Evolutionary conservation across 2,113 vertebrate genomes (phyloP).

Genomic region (Elephas maximus): DNA sequence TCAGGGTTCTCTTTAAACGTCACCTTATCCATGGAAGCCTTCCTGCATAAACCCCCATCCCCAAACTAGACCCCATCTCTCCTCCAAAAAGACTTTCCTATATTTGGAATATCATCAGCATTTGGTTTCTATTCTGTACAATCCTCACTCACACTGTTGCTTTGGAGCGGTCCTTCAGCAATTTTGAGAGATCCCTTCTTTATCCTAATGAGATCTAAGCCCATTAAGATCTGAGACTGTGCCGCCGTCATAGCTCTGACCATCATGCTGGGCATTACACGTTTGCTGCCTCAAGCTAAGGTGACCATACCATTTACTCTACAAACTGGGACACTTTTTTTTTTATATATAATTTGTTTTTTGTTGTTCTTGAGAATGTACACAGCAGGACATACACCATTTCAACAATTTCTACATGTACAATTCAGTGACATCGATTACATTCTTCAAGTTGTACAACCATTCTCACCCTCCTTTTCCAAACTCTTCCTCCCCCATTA

Average conservation of each 20-base stretch:
- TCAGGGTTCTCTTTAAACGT: conserved; percentile 70
- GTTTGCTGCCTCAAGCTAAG: conserved; percentile 28
- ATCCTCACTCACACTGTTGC: conserved; percentile 25
- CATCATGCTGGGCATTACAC: background rate
- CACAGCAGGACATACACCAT: background rate
- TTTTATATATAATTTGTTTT: too few relatives aligned
- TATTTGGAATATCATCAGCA: conserved; percentile 33
- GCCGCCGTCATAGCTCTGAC: background rate
- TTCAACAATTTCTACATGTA: background rate
- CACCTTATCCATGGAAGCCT: conserved; percentile 46
- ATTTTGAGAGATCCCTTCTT: conserved; percentile 42
- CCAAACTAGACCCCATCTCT: background rate
- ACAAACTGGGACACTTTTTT: too few relatives aligned
- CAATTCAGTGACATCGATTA: background rate
- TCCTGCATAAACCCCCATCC: conserved; percentile 48
- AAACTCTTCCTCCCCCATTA: background rate
- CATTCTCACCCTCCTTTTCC: background rate
- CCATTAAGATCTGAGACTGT: conserved; percentile 3
- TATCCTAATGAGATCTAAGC: conserved; percentile 21
- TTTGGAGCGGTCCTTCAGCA: conserved; percentile 3
- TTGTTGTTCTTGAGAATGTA: background rate
- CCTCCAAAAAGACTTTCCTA: conserved; percentile 49
- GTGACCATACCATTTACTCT: background rate
- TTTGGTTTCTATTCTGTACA: conserved; percentile 57
- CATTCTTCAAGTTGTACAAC: background rate